phyloP scores from a whole-genome alignment of 92 coral and sea anemone genomes.

The Phenganax subtilis region DNA sequence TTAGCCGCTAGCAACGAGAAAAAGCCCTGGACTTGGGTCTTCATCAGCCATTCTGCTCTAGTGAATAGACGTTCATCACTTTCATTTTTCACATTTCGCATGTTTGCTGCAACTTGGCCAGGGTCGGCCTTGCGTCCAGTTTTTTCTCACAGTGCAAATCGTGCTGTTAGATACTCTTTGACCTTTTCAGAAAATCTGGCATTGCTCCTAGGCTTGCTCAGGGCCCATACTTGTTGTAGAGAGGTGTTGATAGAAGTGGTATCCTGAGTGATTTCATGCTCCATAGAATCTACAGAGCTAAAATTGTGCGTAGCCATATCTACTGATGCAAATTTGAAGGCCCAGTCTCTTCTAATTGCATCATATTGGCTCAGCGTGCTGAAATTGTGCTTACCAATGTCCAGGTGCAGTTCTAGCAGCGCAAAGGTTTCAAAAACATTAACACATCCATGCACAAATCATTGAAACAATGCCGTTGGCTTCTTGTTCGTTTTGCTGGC shows the following conservation, averaged over 20 bases:
- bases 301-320: background rate
- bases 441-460: constrained; percentile 39
- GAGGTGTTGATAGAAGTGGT: constrained; percentile 13
- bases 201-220: constrained; percentile 1
- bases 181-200: constrained; percentile 47
- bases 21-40: constrained; percentile 54
- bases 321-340: constrained; percentile 20
- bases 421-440: constrained; percentile 37
- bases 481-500: background rate
- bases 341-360: constrained; percentile 26
- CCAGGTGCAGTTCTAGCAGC: constrained; percentile 31
- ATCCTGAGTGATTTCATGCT: background rate
- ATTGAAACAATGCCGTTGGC: constrained; percentile 19
- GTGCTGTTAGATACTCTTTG: constrained; percentile 59
- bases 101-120: constrained; percentile 54
- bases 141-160: constrained; percentile 62
- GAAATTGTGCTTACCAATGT: constrained; percentile 13
- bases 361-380: constrained; percentile 14
- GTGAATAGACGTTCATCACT: constrained; percentile 48
- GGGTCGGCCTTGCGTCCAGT: constrained; percentile 64
- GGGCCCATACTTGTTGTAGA: constrained; percentile 42
- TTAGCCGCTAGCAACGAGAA: constrained; percentile 51
- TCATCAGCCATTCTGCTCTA: constrained; percentile 61
- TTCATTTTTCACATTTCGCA: constrained; percentile 51
- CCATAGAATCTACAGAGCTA: background rate